Evolutionary conservation across 1,140 invertebrate species (phyloP).

Genomic region (Panagrolaimus sp.): DNA sequence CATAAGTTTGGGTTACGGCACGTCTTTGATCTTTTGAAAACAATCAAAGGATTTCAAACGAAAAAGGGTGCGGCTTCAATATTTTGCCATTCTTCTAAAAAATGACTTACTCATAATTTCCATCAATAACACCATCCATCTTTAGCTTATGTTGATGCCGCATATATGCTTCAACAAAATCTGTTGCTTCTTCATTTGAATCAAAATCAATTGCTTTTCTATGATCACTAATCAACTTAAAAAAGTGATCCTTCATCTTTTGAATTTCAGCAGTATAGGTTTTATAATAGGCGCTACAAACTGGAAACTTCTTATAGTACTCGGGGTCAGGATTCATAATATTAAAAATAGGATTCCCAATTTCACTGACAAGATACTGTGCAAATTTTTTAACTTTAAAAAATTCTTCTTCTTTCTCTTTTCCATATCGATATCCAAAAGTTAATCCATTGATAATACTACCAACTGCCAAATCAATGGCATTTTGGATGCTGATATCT

Average conservation of each 20-base stretch:
- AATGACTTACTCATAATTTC: too few species aligned
- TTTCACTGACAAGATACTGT: too few species aligned
- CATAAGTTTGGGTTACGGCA: too few species aligned
- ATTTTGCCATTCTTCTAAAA: too few species aligned
- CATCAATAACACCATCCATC: too few species aligned
- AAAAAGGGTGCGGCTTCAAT: too few species aligned
- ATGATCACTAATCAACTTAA: not conserved
- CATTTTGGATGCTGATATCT: slow-evolving; percentile 9
- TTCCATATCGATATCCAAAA: slow-evolving; percentile 17
- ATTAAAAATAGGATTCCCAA: too few species aligned
- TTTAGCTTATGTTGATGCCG: not conserved
- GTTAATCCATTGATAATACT: slow-evolving; percentile 17
- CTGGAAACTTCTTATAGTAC: too few species aligned
- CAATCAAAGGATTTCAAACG: too few species aligned
- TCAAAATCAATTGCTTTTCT: not conserved
- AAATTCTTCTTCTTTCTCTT: slow-evolving; percentile 10
- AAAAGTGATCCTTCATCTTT: not conserved
- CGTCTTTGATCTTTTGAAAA: too few species aligned
- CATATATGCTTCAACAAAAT: not conserved
- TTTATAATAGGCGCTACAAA: not conserved
- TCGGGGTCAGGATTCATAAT: too few species aligned
- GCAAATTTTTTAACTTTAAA: slow-evolving; percentile 16
- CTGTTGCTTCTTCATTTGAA: not conserved
- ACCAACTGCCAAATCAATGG: slow-evolving; percentile 25
- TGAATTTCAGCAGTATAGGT: too few species aligned